Base-by-base conservation (phyloP, 1,140 invertebrate genomes). In the Drosophila lowei region DNA sequence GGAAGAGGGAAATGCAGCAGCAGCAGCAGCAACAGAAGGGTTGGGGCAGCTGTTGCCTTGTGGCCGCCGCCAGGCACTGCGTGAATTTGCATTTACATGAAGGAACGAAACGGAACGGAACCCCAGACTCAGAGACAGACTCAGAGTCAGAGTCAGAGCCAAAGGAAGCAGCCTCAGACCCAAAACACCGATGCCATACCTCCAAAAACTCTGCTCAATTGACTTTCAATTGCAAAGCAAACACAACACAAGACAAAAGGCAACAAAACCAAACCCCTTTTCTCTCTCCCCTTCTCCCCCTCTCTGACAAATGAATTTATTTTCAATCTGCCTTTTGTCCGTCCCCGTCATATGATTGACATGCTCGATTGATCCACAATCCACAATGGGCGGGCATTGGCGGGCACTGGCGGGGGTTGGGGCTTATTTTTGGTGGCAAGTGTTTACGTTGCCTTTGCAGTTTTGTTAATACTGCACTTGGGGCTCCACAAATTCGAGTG, bases 31-130 rank as follows among this genome's bases (percentile, higher is more conserved):
- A 16, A 2, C 2, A 18, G 13, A 7, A 9, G 1, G 9, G 18
- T 3, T 2, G 34, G n/a, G 65, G 56, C 43, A 48, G 21, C 11
- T 38, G 38, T 21, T 16, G 53, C 8, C 38, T 42, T 42, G 54
- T 30, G 30, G 8, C 30, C 30, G 30, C 30, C 30, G 30, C 30
- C 53, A 64, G 63, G 63, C 67, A 52, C 65, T 68, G 65, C 64
- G 65, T 68, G 63, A 70, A 70, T 70, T 70, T 70, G 66, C 66
- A 68, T 70, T 70, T 70, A 70, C 66, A 70, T 70, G 53, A 46
- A 57, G 64, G 47, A 71, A 71, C 47, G 54, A 21, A 56, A 70
- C 28, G 18, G 2, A 18, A 25, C 53, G 64, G 57, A 8, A 30
- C 28, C 28, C 28, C 64, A 23, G 23, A 23, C 4, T 23, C 21